These are phyloP conservation scores for Drosophila crucigera DNA, from an alignment of 2,888 invertebrate species.

Conservation along the genomic window DNA sequence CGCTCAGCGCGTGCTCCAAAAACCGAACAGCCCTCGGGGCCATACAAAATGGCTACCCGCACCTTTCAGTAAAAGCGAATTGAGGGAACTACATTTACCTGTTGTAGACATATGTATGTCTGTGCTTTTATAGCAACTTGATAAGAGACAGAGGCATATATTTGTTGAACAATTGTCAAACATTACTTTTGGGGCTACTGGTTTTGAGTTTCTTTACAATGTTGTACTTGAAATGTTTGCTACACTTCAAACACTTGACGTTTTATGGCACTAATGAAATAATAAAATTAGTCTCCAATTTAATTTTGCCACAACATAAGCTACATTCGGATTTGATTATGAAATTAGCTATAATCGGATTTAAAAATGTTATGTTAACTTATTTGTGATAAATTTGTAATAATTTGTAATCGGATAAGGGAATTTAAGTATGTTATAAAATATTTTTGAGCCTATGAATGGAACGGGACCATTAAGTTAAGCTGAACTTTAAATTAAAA, in stretches of 20 bases:
- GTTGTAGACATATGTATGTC: background rate
- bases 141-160: constrained; percentile 42
- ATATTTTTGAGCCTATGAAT: background rate
- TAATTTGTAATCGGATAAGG: background rate
- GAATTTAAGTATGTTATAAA: background rate
- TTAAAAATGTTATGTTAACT: background rate
- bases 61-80: constrained; percentile 6
- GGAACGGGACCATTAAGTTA: background rate
- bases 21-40: constrained; percentile 18
- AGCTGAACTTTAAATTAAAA: background rate
- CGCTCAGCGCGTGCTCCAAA: constrained; percentile 69
- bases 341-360: background rate
- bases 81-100: background rate
- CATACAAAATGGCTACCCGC: constrained; percentile 30
- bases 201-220: constrained; percentile 42
- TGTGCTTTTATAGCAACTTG: constrained; percentile 33
- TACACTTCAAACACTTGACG: constrained; percentile 1
- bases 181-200: constrained; percentile 46
- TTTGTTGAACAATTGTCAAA: constrained; percentile 51
- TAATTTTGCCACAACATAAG: background rate
- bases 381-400: background rate
- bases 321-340: background rate
- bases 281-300: background rate
- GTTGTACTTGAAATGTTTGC: constrained; percentile 2
- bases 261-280: background rate